These are phyloP conservation scores for Eupithecia vulgata DNA, from an alignment of 2,888 invertebrate genomes.

Conservation along the genomic window DNA sequence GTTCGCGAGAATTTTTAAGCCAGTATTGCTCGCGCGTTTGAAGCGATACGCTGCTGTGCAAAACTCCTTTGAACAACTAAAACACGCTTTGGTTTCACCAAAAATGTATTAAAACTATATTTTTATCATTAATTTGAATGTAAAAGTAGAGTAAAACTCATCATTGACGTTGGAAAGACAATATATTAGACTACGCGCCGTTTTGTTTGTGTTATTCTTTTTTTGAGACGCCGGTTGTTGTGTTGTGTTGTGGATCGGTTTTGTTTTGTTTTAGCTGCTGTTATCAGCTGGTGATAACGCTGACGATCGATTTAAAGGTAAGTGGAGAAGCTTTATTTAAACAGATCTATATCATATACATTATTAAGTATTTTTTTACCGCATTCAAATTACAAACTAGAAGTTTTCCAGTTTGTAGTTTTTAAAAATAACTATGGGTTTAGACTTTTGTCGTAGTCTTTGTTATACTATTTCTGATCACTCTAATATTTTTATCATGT, in stretches of 20 bases:
- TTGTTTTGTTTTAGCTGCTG: constrained; percentile 9
- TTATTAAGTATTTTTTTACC: not conserved
- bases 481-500: not conserved
- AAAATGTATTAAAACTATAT: constrained; percentile 47
- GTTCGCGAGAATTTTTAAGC: constrained; percentile 64
- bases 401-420: not conserved
- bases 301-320: constrained; percentile 1
- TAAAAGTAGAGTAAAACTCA: not conserved
- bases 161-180: not conserved
- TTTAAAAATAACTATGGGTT: not conserved
- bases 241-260: constrained; percentile 2
- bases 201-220: constrained; percentile 9
- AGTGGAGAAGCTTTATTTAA: not conserved
- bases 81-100: constrained; percentile 42
- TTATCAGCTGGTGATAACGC: constrained; percentile 10
- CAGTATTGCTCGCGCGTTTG: constrained; percentile 73
- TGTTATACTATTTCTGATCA: not conserved
- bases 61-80: constrained; percentile 52
- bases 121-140: constrained; percentile 44
- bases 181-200: not conserved
- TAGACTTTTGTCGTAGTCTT: not conserved
- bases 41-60: constrained; percentile 61
- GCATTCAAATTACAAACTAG: not conserved
- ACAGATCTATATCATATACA: not conserved
- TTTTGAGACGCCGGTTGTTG: constrained; percentile 8